Base-by-base conservation (phyloP, 1,140 invertebrate species). In the Sitophilus oryzae region DNA sequence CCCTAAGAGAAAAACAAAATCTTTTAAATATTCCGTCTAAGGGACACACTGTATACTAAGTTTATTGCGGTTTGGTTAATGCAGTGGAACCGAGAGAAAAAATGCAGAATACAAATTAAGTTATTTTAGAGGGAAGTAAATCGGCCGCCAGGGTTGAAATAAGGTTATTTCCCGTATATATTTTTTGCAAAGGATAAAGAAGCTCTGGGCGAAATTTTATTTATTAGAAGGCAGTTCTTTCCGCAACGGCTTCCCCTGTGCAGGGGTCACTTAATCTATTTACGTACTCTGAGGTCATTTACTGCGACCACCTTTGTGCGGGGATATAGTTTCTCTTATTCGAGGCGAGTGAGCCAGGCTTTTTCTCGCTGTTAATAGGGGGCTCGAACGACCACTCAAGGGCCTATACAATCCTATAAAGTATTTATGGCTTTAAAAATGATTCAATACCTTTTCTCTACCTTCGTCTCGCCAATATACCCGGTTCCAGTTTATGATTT, bases 121-220 rank as follows among this genome's bases (percentile, higher is more conserved):
- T 30, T 30, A 30, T 30, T 30, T 30, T 30, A 30, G 11, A 30
- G 25, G 25, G 25, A 30, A 30, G 25, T 30, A 30, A 30, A 30
- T 30, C 25, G 25, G 25, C 25, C 5, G 25, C 25, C 5, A 38
- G 14, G 15, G 4, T n/a, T 8, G 21, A 42, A 20, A 42, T 42
- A 42, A 42, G 40, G 2, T 42, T 18, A 42, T 42, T 42, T 42
- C 40, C 40, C 18, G 40, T 42, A n/a, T 11, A 42, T 42, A 42
- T 42, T 42, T 42, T 42, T 18, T 42, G 2, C 9, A 42, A 5
- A 19, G 2, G 20, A 2, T 20, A 42, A 22, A 18, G 15, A 42
- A 18, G 19, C 40, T 19, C 40, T 19, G 21, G 21, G 40, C 18
- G 21, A 42, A 42, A 42, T 42, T 42, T 42, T 42, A 42, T 42